Conservation (phyloP, 2,888 invertebrate genomes). For the Blastobasis adustella region DNA sequence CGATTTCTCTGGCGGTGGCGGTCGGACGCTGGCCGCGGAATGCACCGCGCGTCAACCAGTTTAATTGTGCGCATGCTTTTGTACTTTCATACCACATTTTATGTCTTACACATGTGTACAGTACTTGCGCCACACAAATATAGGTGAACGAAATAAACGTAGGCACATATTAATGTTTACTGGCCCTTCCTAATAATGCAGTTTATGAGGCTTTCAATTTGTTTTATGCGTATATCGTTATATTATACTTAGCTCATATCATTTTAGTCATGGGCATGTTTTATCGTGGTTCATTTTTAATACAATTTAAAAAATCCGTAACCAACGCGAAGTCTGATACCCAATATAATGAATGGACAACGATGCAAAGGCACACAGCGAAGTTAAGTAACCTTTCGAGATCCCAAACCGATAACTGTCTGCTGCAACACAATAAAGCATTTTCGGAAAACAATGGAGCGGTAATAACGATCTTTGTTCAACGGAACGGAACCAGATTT, state of each 20-base stretch:
- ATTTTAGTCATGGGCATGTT: too few species aligned
- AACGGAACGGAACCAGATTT: constrained; percentile 39
- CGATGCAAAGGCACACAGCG: not conserved
- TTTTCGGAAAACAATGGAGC: constrained; percentile 43
- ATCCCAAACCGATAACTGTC: not conserved
- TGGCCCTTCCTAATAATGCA: too few species aligned
- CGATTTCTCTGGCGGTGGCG: constrained; percentile 20
- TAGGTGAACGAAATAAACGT: too few species aligned
- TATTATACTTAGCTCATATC: too few species aligned
- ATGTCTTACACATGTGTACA: too few species aligned
- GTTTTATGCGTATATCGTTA: too few species aligned
- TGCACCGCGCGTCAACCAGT: constrained; percentile 15
- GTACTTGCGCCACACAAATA: too few species aligned
- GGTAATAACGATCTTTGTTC: constrained; percentile 38
- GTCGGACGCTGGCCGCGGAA: constrained; percentile 17
- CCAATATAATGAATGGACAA: not conserved
- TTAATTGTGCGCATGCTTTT: constrained; percentile 6
- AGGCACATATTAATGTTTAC: too few species aligned
- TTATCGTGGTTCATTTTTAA: too few species aligned
- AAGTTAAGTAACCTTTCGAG: not conserved
- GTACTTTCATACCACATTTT: not conserved
- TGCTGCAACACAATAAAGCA: constrained; percentile 30
- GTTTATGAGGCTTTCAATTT: too few species aligned
- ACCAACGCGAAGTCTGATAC: too few species aligned
- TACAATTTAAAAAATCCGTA: too few species aligned